Base-by-base conservation (phyloP, 2,888 invertebrate species). In the Ceramica pisi region DNA sequence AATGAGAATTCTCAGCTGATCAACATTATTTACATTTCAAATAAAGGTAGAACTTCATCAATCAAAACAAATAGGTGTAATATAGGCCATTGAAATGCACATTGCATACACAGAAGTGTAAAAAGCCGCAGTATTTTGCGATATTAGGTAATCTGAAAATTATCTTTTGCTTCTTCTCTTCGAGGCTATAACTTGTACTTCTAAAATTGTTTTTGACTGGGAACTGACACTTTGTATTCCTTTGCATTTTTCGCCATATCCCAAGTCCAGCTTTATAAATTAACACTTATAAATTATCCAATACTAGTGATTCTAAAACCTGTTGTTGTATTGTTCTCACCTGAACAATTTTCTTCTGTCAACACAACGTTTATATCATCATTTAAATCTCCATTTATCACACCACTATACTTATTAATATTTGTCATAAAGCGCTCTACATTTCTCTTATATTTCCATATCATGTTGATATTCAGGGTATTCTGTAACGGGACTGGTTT, bases 401-500 rank as follows among this genome's bases (percentile, higher is more conserved):
- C 8, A 2, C 1, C 7, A n/a, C 8, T 35, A 50, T 57, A 19
- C n/a, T 48, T 31, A 41, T 51, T 50, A 12, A 44, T 19, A 38
- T 41, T 44, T n/a, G n/a, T 50, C 41, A 59, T 16, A 60, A 14
- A 19, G 1, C 48, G 23, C 23, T 71, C 64, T 67, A 71, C 46
- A 68, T 81, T 71, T 64, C 48, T 46, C 21, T 44, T 44, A 55
- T 53, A 81, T 67, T 60, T 67, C 65, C 63, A 71, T 73, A 70
- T 64, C 41, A 68, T 21, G 46, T 70, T 62, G 59, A 75, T 71
- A 73, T 69, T 76, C 80, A 83, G 78, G 69, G 64, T 78, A 57
- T 71, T 68, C 72, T 67, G 71, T 75, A 80, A 75, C 67, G 72
- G 81, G 80, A 84, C 85, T 74, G 80, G 83, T 85, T 85, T 83